phyloP scores from a whole-genome alignment of 2,113 vertebrate genomes.

The Ictalurus furcatus region DNA sequence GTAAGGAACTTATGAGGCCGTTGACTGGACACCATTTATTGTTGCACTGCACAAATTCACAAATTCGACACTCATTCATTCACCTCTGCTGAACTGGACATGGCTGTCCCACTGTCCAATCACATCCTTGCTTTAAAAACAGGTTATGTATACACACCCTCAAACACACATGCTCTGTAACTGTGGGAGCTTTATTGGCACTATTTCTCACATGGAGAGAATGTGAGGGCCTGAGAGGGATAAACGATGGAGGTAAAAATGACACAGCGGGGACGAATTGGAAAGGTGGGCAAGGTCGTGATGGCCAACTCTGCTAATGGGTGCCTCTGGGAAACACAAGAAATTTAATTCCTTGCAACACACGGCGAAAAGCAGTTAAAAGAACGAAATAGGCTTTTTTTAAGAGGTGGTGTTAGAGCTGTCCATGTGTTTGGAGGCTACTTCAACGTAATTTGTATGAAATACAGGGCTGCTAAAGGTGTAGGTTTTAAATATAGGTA shows the following conservation, averaged over 20 bases:
- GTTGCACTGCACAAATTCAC: background rate
- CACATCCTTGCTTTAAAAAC: background rate
- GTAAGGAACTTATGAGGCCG: too few species aligned
- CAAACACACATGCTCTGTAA: background rate
- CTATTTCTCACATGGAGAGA: background rate
- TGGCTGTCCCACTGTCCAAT: background rate
- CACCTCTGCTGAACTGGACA: too few species aligned
- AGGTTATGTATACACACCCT: background rate
- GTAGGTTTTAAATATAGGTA: too few species aligned
- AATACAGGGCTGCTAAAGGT: too few species aligned
- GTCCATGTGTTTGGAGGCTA: too few species aligned
- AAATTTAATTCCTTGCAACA: background rate
- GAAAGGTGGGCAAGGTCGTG: background rate
- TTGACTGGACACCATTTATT: background rate
- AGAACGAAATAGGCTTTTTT: background rate
- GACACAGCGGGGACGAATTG: background rate
- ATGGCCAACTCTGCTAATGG: background rate
- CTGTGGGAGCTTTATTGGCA: background rate
- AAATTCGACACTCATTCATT: background rate
- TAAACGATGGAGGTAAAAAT: background rate
- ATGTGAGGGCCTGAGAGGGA: too few species aligned
- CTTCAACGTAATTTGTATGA: too few species aligned
- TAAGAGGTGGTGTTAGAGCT: too few species aligned
- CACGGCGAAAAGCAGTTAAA: background rate
- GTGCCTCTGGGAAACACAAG: background rate